Evolutionary conservation across 2,888 invertebrate genomes (phyloP), one percentile per base, ranked within the genome.

Genomic region (Hydrotaea diabolus): DNA sequence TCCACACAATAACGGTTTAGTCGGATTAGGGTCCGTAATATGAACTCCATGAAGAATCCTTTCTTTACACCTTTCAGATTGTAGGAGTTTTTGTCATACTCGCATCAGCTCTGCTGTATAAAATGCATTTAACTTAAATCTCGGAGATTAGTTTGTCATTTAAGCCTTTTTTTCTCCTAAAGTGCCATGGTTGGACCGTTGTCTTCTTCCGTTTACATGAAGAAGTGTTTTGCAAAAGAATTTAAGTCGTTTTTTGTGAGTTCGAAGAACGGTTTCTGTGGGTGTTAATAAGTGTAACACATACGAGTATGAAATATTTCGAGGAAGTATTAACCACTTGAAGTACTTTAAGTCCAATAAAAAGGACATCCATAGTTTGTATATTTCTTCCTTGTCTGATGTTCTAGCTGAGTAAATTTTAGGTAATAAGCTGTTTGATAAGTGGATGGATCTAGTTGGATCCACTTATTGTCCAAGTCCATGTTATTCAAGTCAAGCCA

Each of bases 41-140:
- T 87, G 87, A 87, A 86, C 86, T 85, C 85, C 87, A 87, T 87
- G 81, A 46, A 85, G 83, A 87, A 87, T 87, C 86, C 86, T 87
- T 87, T 87, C 80, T 85, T 85, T 79, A 82, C 85, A 86, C 85
- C 84, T 86, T 85, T 83, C 79, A 80, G 62, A 19, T 49, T 66
- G 31, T 17, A 43, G 57, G 64, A 69, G 71, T 69, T 76, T 59
- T 66, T 75, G 46, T 62, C 46, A 59, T 74, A 39, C 15, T 11
- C 31, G 7, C 31, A 13, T 39, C 19, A n/a, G 3, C 26, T 53
- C 15, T 17, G 19, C 13, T 26, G 46, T 7, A 62, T 64, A 64
- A 71, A 19, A 11, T 59, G 69, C 77, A 80, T 83, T 83, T 81
- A 69, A 55, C 39, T 72, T 76, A 76, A 84, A 76, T 80, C 84